Percentiles rank a stretch among this genome's conserved stretches.
Conservation (phyloP, 2,113 vertebrate genomes). For the Caranx melampygus region DNA sequence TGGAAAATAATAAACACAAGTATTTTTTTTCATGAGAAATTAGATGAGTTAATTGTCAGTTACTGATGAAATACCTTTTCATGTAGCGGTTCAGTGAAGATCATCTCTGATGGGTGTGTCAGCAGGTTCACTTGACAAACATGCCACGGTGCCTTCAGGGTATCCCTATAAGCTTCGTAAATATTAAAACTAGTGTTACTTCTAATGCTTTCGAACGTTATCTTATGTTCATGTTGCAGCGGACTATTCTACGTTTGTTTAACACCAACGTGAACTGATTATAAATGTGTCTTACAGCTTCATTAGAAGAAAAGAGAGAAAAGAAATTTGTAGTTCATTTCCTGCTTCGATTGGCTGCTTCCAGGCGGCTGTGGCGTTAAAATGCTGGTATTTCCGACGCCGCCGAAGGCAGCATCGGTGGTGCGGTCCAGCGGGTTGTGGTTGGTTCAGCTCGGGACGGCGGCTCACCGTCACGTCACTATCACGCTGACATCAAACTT, state of each 20-base stretch:
- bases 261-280: neutral
- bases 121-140: slow-evolving; percentile 23
- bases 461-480: neutral
- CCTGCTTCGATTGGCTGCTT: neutral
- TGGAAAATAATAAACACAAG: neutral
- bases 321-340: too few relatives aligned
- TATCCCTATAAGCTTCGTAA: neutral
- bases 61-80: neutral
- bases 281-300: neutral
- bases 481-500: slow-evolving; percentile 54
- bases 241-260: too few relatives aligned
- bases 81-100: neutral
- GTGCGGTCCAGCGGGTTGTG: slow-evolving; percentile 11
- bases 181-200: accelerated
- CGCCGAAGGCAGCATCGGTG: slow-evolving; percentile 9
- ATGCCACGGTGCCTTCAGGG: neutral
- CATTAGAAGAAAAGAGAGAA: neutral
- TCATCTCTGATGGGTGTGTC: slow-evolving; percentile 31
- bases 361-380: neutral
- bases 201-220: accelerated
- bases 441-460: slow-evolving; percentile 11
- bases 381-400: accelerated
- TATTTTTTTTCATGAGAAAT: neutral
- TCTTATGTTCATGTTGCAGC: too few relatives aligned
- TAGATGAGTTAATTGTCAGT: neutral